These are phyloP conservation scores for Amazona vittata DNA, from an alignment of 2,113 vertebrate genomes.

Conservation along the genomic window DNA sequence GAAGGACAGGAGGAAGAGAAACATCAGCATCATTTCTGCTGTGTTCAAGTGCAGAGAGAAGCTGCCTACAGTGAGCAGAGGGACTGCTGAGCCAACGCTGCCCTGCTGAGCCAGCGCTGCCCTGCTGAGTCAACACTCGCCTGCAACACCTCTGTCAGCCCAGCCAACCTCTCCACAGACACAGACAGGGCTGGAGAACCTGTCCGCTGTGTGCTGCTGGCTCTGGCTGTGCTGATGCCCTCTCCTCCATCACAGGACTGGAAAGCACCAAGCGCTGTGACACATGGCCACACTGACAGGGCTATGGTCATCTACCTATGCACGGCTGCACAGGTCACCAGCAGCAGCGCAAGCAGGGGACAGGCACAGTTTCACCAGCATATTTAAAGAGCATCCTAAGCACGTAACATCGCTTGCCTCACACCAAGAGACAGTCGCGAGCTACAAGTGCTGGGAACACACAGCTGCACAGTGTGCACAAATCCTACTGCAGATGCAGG, in stretches of 20 bases:
- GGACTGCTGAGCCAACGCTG: background rate
- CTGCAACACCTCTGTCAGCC: background rate
- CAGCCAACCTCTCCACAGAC: background rate
- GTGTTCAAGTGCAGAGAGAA: slow-evolving; percentile 20
- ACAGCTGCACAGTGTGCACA: background rate
- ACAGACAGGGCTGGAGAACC: background rate
- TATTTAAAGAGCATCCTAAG: background rate
- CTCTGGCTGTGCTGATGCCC: background rate
- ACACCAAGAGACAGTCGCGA: background rate
- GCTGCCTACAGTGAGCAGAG: slow-evolving; percentile 27
- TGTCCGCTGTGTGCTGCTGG: background rate
- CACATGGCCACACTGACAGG: rapidly evolving
- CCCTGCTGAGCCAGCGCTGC: background rate
- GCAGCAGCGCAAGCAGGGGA: background rate
- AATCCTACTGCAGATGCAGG: background rate
- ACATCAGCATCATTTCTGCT: slow-evolving; percentile 5
- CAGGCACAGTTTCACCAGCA: background rate
- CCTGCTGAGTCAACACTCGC: background rate
- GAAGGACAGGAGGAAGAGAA: slow-evolving; percentile 21
- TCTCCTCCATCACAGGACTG: background rate
- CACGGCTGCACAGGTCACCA: background rate
- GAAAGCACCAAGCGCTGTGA: background rate
- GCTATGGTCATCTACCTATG: background rate
- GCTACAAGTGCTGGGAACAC: background rate
- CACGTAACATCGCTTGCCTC: background rate